Percentiles rank a stretch among this genome's conserved stretches.
Conservation (phyloP, 2,113 vertebrate species). For the Alosa alosa region DNA sequence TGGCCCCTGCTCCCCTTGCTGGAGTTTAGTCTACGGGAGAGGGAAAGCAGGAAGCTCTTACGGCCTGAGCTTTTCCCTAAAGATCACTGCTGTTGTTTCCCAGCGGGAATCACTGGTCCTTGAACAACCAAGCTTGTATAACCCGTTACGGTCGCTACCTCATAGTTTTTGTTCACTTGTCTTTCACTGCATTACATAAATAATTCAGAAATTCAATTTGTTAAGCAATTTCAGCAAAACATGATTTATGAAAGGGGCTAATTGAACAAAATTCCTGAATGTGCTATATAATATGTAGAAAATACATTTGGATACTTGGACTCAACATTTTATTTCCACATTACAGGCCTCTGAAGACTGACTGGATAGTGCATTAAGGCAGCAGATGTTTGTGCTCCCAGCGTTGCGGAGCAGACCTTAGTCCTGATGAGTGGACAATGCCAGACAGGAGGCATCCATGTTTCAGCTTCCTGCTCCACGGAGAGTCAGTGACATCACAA, state of each 20-base stretch:
- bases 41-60: not conserved
- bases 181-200: not conserved
- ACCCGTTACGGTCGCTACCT: not conserved
- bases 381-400: not conserved
- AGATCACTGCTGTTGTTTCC: not conserved
- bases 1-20: not conserved
- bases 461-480: not conserved
- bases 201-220: not conserved
- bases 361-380: not conserved
- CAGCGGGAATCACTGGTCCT: not conserved
- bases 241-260: not conserved
- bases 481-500: constrained; percentile 4
- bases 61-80: not conserved
- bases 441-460: not conserved
- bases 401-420: not conserved
- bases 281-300: not conserved
- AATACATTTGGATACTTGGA: not conserved
- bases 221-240: not conserved
- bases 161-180: not conserved
- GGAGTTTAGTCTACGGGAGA: not conserved
- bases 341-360: not conserved
- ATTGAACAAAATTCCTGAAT: not conserved
- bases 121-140: not conserved
- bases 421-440: not conserved
- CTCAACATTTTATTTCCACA: not conserved